Base-by-base conservation (phyloP, 2,797 vertebrate genomes). In the Tangara arthus region DNA sequence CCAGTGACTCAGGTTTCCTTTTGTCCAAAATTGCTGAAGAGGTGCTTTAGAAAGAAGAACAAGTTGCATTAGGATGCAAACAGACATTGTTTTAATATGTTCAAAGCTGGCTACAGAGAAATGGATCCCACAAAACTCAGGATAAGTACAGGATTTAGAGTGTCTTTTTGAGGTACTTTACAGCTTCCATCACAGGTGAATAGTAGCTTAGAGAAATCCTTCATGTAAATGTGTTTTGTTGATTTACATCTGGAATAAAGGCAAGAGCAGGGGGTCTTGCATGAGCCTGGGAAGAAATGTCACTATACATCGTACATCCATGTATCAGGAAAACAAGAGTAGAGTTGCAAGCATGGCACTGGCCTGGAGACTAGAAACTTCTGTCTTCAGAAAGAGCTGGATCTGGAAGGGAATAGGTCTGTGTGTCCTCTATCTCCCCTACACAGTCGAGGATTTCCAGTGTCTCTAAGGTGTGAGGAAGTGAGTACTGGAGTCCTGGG, bases 121-220 rank as follows among this genome's bases (percentile, higher is more conserved):
- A 32, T 24, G 11, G 17, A 52, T 92, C 44, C 57, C 8, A 5
- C 6, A 12, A 85, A 95, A 34, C 52, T 73, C 0, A 5, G 50
- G 28, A 35, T 91, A 85, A 82, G 28, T 53, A 15, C 15, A 72
- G 42, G 44, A 63, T 73, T 93, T 87, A 76, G 37, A 66, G 42
- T 17, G 30, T 76, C 20, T 55, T 90, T 42, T 32, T 35, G 34
- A 44, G 73, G 11, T 32, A 42, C 22, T 90, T 93, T 17, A 76
- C 44, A 72, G 47, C 32, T 90, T 91, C 52, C 28, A 9, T 34
- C 15, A 3, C 30, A 71, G 34, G 6, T 64, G 18, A 53, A 22
- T 23, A n/a, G 42, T 27, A 81, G 85, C 59, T 90, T 46, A 89
- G 60, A 68, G 53, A 84, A 84, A 70, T 84, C 28, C 18, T 41